Conservation (phyloP, 1,140 invertebrate species). For the Philopotamus ludificatus region DNA sequence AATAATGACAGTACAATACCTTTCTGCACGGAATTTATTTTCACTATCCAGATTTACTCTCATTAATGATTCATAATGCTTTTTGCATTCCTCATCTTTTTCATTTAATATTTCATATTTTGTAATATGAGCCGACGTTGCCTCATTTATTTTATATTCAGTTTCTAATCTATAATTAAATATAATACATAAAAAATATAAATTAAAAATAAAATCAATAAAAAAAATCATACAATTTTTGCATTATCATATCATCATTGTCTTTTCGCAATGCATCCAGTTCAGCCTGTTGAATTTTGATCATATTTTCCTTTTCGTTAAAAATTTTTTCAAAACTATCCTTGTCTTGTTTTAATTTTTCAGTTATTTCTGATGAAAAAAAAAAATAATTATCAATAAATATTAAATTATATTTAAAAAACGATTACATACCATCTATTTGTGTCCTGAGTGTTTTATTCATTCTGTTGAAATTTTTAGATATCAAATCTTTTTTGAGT, state of each 20-base stretch:
- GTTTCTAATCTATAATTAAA: conserved; percentile 49
- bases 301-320: conserved; percentile 46
- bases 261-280: conserved; percentile 47
- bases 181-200: neutral
- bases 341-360: conserved; percentile 47
- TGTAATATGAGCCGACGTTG: conserved; percentile 46
- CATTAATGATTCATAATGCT: conserved; percentile 48
- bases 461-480: conserved; percentile 28
- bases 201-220: neutral
- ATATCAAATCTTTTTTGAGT: conserved; percentile 31
- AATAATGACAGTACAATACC: too few relatives aligned
- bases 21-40: conserved; percentile 50
- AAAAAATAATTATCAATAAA: neutral
- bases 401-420: neutral
- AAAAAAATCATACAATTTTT: conserved; percentile 42
- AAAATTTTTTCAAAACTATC: conserved; percentile 47
- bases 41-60: conserved; percentile 48
- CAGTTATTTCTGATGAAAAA: conserved; percentile 44
- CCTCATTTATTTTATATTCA: conserved; percentile 52
- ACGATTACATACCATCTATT: conserved; percentile 27
- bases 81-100: conserved; percentile 47
- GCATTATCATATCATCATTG: conserved; percentile 48
- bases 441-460: conserved; percentile 32
- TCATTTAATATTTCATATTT: conserved; percentile 52
- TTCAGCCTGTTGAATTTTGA: conserved; percentile 48